phyloP scores from a whole-genome alignment of 2,113 vertebrate genomes.

The Leiothrix lutea region DNA sequence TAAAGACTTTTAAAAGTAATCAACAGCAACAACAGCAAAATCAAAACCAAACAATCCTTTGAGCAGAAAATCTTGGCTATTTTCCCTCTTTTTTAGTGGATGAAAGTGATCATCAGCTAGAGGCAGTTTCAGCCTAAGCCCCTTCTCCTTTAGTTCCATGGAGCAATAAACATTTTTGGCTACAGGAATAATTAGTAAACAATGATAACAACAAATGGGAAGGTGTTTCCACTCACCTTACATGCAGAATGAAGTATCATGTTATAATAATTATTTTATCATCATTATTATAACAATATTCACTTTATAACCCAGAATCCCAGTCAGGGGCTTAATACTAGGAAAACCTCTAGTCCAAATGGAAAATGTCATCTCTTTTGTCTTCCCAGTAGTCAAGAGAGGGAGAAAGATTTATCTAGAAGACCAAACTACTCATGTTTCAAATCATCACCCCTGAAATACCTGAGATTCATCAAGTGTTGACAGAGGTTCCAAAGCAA shows the following conservation, averaged over 20 bases:
- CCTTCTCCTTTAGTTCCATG: neutral
- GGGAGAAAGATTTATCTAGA: neutral
- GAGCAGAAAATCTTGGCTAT: neutral
- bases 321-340: neutral
- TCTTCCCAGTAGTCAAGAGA: neutral
- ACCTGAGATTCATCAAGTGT: neutral
- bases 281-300: neutral
- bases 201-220: neutral
- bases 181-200: neutral
- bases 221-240: neutral
- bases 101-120: neutral
- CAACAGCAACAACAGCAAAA: neutral
- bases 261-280: neutral
- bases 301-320: neutral
- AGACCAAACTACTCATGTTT: neutral
- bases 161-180: neutral
- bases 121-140: neutral
- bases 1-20: neutral
- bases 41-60: neutral
- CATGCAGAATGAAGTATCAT: neutral
- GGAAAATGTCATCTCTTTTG: neutral
- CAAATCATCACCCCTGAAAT: neutral
- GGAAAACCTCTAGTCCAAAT: neutral
- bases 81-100: neutral
- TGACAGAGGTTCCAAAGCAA: neutral